Base-by-base conservation (phyloP, 2,888 invertebrate species). In the Drosophila neonasuta region DNA sequence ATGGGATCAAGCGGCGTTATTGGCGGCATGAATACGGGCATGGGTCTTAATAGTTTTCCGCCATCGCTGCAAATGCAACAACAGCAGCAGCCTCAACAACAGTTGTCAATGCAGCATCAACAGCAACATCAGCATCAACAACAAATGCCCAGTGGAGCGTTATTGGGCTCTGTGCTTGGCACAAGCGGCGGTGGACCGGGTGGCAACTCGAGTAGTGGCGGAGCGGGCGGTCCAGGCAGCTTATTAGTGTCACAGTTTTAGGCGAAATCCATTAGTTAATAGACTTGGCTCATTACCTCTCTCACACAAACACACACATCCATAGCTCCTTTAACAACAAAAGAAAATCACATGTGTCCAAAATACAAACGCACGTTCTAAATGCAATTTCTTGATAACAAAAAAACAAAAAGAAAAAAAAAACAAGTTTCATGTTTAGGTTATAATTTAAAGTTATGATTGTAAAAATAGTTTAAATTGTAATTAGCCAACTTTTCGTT, bases 171-270 rank as follows among this genome's bases (percentile, higher is more conserved):
- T 36, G 74, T 88, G 17, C 50, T 80, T 60, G 79, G 87, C 34
- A 78, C 71, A 15, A 68, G 68, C 45, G 68, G 86, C 2, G 72
- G 68, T 6, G 71, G 77, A 1, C 50, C 67, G n/a, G 74, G 71
- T 11, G 69, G 80, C n/a, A 65, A 68, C 51, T 24, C 42, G 2
- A 46, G 68, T 10, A 54, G 65, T 42, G 68, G 70, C 20, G 74
- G 84, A 24, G 24, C 24, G 44, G 78, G 82, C 59, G 89, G 87
- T 62, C 77, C 84, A 57, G 79, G 90, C 91, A 92, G 86, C 91
- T 91, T 88, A 89, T 90, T 86, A 70, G 80, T 86, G 84, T 86
- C 86, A 61, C 89, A 88, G 77, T 90, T 90, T 78, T 89, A 81
- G 75, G 64, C 66, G 60, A 79, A 73, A 84, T 81, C 64, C 84